Base-by-base conservation (phyloP, 2,888 invertebrate species). In the Celastrina argiolus region DNA sequence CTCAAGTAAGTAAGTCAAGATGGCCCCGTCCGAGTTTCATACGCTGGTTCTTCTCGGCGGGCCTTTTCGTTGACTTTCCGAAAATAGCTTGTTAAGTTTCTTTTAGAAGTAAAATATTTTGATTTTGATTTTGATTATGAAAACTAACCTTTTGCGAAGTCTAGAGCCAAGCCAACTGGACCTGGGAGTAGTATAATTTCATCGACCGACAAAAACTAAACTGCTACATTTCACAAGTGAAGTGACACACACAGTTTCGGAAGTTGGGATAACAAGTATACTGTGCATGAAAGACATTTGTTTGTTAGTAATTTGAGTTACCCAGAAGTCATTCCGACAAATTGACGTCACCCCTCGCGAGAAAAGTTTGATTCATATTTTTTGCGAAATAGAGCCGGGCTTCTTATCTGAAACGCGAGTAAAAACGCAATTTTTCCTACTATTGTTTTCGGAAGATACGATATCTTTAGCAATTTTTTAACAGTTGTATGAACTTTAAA, bases 281-380 rank as follows among this genome's bases (percentile, higher is more conserved):
- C n/a, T n/a, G n/a, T n/a, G n/a, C 74, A 75, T 80, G 80, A 84
- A 78, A 81, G 80, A 80, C 79, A 83, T 71, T 85, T 85, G 82
- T 85, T 84, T 83, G 81, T 77, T 77, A 84, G 86, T 83, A 83
- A 86, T 85, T 85, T 78, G 80, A 83, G 76, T 80, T 80, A 75
- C 73, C 73, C 74, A 74, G 78, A 79, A 79, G 81, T 79, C 79
- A 75, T 81, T 81, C 79, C 80, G 80, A 74, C 81, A 86, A 87
- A 85, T 87, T 87, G 85, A 83, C 82, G 81, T 84, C 83, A 79
- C 82, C 82, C 76, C 76, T 79, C 77, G 74, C 78, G 74, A 78
- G 75, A 79, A 88, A 88, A 80, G 87, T 85, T 85, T 82, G 80
- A 82, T 82, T 85, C 76, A 81, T 80, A 77, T 81, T 76, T 75